phyloP scores from a whole-genome alignment of 2,113 vertebrate genomes.

The Cinclus cinclus region DNA sequence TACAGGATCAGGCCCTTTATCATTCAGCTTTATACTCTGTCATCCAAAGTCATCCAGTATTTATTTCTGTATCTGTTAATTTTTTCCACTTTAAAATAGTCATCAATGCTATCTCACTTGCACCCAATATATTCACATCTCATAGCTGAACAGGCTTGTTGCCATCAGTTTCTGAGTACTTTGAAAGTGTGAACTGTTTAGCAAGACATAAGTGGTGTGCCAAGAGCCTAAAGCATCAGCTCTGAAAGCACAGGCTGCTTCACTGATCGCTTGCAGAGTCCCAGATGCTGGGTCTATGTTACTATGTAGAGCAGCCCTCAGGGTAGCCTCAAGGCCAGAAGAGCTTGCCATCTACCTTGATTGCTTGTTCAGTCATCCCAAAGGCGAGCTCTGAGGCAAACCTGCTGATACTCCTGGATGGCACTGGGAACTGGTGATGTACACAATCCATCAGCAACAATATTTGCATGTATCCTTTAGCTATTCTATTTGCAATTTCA shows the following conservation, averaged over 20 bases:
- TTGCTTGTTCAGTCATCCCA: background rate
- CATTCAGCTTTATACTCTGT: background rate
- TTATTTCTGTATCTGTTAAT: background rate
- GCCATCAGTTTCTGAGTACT: background rate
- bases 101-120: background rate
- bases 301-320: background rate
- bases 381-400: background rate
- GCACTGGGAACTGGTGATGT: background rate
- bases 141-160: background rate
- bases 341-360: background rate
- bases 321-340: constrained; percentile 12
- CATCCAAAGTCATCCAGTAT: background rate
- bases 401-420: background rate
- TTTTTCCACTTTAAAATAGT: background rate
- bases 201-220: background rate
- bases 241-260: constrained; percentile 7
- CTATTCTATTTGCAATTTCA: constrained; percentile 16
- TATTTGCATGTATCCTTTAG: background rate
- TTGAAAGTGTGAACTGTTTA: background rate
- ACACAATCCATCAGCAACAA: background rate
- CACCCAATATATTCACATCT: background rate
- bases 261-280: background rate
- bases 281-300: background rate
- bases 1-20: background rate
- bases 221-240: constrained; percentile 7